A percentile compares a stretch with the other conserved stretches of the same genome.
phyloP scores from a whole-genome alignment of 2,888 invertebrate species.

The Nemurella pictetii region DNA sequence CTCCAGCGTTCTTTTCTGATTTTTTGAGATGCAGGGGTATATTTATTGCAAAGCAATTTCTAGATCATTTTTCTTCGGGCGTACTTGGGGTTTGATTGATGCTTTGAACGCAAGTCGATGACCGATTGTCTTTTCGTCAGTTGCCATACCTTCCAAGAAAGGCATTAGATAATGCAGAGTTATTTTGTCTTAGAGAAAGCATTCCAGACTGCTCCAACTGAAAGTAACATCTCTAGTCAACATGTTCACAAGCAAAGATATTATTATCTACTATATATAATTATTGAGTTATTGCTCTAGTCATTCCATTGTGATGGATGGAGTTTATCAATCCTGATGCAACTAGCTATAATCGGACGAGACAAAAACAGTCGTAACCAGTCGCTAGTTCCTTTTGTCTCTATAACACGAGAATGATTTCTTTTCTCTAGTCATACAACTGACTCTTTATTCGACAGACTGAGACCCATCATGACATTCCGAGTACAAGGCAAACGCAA shows the following conservation, averaged over 20 bases:
- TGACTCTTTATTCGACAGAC: not conserved
- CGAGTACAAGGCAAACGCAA: not conserved
- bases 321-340: not conserved
- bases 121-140: not conserved
- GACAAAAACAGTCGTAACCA: not conserved
- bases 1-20: conserved; percentile 35
- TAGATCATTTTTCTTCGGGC: conserved; percentile 31
- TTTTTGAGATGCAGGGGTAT: not conserved
- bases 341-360: not conserved
- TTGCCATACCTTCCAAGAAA: not conserved
- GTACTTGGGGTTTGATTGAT: conserved; percentile 37
- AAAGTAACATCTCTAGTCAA: not conserved
- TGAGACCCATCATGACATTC: not conserved
- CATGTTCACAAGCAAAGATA: not conserved
- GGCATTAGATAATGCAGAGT: not conserved
- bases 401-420: not conserved
- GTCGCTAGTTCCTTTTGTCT: too few species aligned
- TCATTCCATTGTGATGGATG: not conserved
- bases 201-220: not conserved
- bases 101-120: not conserved
- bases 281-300: not conserved
- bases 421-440: not conserved
- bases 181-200: not conserved
- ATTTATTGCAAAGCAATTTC: not conserved
- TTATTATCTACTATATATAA: too few species aligned